Percentiles rank a stretch among this genome's conserved stretches.
phyloP scores from a whole-genome alignment of 1,140 invertebrate species.

The Marisa cornuarietis region DNA sequence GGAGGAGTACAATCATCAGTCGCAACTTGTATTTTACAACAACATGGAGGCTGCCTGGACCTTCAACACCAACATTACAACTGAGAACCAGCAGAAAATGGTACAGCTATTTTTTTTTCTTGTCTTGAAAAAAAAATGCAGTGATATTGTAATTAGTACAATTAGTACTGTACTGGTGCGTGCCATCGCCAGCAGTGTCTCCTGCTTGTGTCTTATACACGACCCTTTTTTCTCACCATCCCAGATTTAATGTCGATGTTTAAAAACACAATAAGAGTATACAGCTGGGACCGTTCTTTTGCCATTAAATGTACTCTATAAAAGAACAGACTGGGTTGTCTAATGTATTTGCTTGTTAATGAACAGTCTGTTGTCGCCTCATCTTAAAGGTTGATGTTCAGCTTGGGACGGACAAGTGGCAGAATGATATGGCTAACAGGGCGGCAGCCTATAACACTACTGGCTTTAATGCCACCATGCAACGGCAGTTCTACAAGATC shows the following conservation, averaged over 20 bases:
- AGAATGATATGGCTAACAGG: conserved; percentile 41
- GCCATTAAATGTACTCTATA: too few relatives aligned
- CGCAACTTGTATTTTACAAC: conserved; percentile 14
- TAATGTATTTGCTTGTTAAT: neutral
- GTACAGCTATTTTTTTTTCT: conserved; percentile 22
- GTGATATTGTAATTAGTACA: too few relatives aligned
- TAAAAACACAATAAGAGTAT: neutral
- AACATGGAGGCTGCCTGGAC: conserved; percentile 36
- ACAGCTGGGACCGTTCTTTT: neutral
- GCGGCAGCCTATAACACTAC: conserved; percentile 70
- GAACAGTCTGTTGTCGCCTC: conserved; percentile 8
- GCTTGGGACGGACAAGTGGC: conserved; percentile 28
- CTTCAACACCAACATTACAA: conserved; percentile 48
- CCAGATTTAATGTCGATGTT: neutral
- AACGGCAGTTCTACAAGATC: conserved; percentile 79
- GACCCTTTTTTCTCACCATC: too few relatives aligned
- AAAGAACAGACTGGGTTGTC: neutral
- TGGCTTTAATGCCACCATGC: conserved; percentile 75
- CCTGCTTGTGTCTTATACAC: too few relatives aligned
- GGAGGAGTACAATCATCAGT: conserved; percentile 29
- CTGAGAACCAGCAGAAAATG: conserved; percentile 34
- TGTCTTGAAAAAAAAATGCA: neutral
- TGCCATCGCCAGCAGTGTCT: too few relatives aligned
- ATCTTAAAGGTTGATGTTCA: conserved; percentile 13
- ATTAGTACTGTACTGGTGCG: too few relatives aligned